Evolutionary conservation across 2,888 invertebrate genomes (phyloP), one percentile per base, ranked within the genome.

Genomic region (Agriotes lineatus): DNA sequence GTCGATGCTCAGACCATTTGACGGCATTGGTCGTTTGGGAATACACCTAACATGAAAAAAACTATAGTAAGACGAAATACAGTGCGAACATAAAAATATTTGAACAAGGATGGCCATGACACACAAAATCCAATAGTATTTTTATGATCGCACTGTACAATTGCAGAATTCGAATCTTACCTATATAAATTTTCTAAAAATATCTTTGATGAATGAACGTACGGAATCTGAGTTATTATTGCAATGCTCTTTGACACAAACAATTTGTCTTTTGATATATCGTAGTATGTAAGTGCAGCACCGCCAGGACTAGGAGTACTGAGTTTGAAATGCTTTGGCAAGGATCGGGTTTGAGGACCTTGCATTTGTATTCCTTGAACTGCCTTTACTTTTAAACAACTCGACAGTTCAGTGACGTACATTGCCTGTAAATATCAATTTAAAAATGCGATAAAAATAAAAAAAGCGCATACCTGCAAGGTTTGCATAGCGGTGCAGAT

Each of bases 401-500:
- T 95, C 48, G 95, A 95, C 54, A 96, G 85, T 82, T 96, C 96
- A 39, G 95, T 94, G 75, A 95, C 91, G 81, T 94, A 95, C 95
- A 96, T 95, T 74, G 95, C 92, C 90, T 93, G 69, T 59, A 44
- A 64, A 14, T 22, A 19, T 12, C 22, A 10, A n/a, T 10, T 54
- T 18, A 42, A 30, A 18, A n/a, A n/a, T n/a, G n/a, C n/a, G n/a
- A n/a, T n/a, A n/a, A n/a, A n/a, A n/a, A n/a, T n/a, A n/a, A n/a
- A n/a, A n/a, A n/a, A n/a, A n/a, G n/a, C n/a, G n/a, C 83, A 85
- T 83, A 92, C 93, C 87, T 97, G 96, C 75, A 98, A 88, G 35
- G 96, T 96, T 83, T 97, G 96, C 93, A 99, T 97, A 58, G 97
- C 97, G 79, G 93, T 93, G 83, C 96, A 96, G 76, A 99, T 96